Percentiles rank a stretch among this genome's conserved stretches.
These are phyloP conservation scores for Lordiphosa fenestrarum DNA, from an alignment of 2,888 invertebrate genomes.

Conservation along the genomic window DNA sequence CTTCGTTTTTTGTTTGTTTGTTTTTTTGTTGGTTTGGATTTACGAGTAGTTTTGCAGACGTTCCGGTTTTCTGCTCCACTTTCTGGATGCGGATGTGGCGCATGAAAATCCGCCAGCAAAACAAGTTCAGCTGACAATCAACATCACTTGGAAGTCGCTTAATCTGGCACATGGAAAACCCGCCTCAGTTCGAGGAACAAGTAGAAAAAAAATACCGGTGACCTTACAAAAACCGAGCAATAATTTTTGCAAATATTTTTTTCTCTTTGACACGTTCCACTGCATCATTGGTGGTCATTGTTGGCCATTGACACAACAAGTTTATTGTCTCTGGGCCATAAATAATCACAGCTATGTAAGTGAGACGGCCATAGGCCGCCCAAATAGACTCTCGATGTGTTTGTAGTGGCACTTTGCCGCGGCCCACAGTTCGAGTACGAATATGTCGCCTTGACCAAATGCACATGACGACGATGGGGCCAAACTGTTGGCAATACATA, in stretches of 20 bases:
- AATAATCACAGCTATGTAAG: slow-evolving; percentile 46
- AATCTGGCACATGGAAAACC: slow-evolving; percentile 44
- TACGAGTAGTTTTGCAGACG: slow-evolving; percentile 30
- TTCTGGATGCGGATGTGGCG: slow-evolving; percentile 60
- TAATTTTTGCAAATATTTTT: slow-evolving; percentile 23
- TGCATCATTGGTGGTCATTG: slow-evolving; percentile 47
- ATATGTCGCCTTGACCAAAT: slow-evolving; percentile 62
- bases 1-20: not conserved
- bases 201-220: slow-evolving; percentile 8
- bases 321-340: slow-evolving; percentile 58
- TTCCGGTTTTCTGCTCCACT: slow-evolving; percentile 66
- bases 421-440: slow-evolving; percentile 22
- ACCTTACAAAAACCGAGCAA: slow-evolving; percentile 44
- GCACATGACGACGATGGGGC: slow-evolving; percentile 31
- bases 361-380: slow-evolving; percentile 3
- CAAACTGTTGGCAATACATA: slow-evolving; percentile 14
- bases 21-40: slow-evolving; percentile 10
- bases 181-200: slow-evolving; percentile 12
- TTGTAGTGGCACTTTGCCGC: slow-evolving; percentile 67
- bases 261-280: slow-evolving; percentile 40
- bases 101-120: slow-evolving; percentile 52
- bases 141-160: slow-evolving; percentile 48
- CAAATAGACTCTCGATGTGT: slow-evolving; percentile 25
- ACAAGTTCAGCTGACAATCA: slow-evolving; percentile 72
- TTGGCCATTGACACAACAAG: slow-evolving; percentile 62